Evolutionary conservation across 2,888 invertebrate genomes (phyloP).

Genomic region (Tetanocera ferruginea): DNA sequence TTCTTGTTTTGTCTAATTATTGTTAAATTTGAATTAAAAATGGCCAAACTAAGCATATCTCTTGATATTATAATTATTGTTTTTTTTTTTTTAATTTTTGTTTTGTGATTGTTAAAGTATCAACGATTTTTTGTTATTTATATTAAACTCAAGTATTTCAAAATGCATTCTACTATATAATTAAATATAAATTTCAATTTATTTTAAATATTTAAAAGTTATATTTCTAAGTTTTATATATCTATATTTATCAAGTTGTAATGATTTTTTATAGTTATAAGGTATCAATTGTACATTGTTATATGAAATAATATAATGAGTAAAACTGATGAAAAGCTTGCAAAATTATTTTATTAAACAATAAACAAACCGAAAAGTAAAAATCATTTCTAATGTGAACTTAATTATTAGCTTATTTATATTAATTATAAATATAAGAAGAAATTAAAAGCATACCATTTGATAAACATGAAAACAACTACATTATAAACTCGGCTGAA

Average conservation of each 20-base stretch:
- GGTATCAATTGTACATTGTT: conserved; percentile 16
- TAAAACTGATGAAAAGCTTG: conserved; percentile 1
- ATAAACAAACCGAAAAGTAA: not conserved
- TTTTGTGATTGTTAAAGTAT: conserved; percentile 15
- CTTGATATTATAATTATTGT: conserved; percentile 10
- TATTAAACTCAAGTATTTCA: conserved; percentile 29
- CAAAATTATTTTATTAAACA: conserved; percentile 2
- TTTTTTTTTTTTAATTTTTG: not conserved
- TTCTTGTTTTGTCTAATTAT: not conserved
- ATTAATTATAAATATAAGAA: not conserved
- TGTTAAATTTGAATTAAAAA: not conserved
- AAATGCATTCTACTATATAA: conserved; percentile 6
- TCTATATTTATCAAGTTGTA: not conserved
- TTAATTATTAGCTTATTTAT: too few species aligned
- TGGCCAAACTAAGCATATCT: not conserved
- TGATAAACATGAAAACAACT: too few species aligned
- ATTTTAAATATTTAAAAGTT: conserved; percentile 18
- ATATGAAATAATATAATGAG: not conserved
- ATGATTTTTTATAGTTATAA: not conserved
- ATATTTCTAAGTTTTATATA: conserved; percentile 17
- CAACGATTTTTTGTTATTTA: not conserved
- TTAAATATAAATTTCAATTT: conserved; percentile 16
- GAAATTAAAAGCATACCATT: not conserved
- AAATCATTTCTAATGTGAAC: too few species aligned
- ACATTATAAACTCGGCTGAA: not conserved